Percentiles rank a stretch among this genome's conserved stretches.
Conservation (phyloP, 2,888 invertebrate genomes). For the Macaria notata region DNA sequence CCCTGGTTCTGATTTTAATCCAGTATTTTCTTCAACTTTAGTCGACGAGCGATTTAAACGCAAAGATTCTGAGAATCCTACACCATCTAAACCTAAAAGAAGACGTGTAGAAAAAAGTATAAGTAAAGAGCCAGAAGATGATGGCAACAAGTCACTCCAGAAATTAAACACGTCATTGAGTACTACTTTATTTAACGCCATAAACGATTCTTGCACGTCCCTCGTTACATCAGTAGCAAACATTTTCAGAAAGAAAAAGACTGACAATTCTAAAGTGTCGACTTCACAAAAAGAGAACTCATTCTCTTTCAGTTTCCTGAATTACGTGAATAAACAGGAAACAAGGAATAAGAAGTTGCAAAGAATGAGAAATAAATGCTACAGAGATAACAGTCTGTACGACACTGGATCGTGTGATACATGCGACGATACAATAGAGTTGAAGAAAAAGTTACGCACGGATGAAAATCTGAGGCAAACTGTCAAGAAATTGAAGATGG, state of each 20-base stretch:
- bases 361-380: constrained; percentile 21
- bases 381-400: constrained; percentile 16
- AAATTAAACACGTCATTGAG: constrained; percentile 41
- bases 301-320: constrained; percentile 60
- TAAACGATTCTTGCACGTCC: constrained; percentile 65
- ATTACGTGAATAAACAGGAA: constrained; percentile 63
- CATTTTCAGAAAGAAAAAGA: constrained; percentile 48
- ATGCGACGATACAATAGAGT: constrained; percentile 57
- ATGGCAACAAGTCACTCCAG: constrained; percentile 26
- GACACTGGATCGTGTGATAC: constrained; percentile 51
- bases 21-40: too few species aligned
- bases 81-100: neutral
- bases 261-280: constrained; percentile 1
- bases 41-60: too few species aligned
- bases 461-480: constrained; percentile 56
- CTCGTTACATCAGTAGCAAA: constrained; percentile 60
- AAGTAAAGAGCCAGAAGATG: constrained; percentile 14
- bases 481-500: constrained; percentile 65
- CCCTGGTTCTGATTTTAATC: too few species aligned
- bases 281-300: constrained; percentile 13
- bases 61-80: too few species aligned
- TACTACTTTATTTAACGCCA: constrained; percentile 53
- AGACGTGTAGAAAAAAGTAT: constrained; percentile 19
- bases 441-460: constrained; percentile 54
- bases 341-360: constrained; percentile 32